Conservation (phyloP, 2,113 vertebrate genomes). For the rabbit (Oryctolagus cuniculus) region DNA sequence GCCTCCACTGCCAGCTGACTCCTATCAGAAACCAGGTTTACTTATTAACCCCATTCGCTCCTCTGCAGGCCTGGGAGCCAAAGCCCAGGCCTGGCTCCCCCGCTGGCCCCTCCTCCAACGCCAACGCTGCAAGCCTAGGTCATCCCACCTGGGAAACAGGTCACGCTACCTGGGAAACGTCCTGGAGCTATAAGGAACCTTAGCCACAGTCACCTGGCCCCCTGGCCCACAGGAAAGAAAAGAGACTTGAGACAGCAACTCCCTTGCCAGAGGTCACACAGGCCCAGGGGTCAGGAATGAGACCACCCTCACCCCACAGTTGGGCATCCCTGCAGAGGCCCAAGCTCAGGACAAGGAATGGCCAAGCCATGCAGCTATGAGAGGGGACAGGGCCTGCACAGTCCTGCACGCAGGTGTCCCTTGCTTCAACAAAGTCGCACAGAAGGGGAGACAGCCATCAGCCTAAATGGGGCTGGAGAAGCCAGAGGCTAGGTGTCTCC, state of each 20-base stretch:
- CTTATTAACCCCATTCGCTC: constrained; percentile 53
- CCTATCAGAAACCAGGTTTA: constrained; percentile 50
- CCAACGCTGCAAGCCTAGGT: too few relatives aligned
- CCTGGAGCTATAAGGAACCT: not conserved
- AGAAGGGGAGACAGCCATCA: not conserved
- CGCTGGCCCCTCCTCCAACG: too few relatives aligned
- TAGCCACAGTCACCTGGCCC: too few relatives aligned
- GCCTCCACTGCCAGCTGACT: not conserved
- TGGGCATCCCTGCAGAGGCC: not conserved
- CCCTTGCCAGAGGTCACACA: not conserved
- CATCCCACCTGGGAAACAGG: too few relatives aligned
- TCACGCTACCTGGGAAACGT: not conserved
- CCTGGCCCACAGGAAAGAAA: not conserved
- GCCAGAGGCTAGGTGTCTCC: not conserved
- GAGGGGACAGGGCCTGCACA: not conserved
- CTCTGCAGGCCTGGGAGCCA: not conserved
- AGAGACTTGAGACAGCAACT: not conserved
- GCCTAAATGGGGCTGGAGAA: not conserved
- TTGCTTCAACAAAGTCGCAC: not conserved
- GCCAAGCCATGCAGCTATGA: not conserved
- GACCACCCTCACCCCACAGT: not conserved
- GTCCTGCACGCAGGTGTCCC: not conserved
- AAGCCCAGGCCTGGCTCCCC: not conserved
- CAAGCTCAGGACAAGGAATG: not conserved
- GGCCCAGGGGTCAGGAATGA: not conserved